Base-by-base conservation (phyloP, 2,888 invertebrate species). In the Flexamia atlantica region DNA sequence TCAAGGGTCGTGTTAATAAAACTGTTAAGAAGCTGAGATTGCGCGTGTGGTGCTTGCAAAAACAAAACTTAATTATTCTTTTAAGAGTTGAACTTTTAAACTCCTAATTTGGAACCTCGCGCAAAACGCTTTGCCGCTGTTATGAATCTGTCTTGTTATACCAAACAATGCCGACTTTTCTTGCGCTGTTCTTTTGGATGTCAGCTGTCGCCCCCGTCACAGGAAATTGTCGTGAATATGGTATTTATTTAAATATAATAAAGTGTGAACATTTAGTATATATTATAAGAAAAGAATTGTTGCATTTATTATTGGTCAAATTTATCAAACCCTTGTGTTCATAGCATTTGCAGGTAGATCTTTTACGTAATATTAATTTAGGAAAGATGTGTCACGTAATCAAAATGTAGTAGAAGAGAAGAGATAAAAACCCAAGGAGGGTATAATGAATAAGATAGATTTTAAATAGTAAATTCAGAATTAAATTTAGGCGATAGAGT, bases 61-160 rank as follows among this genome's bases (percentile, higher is more conserved):
- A 25, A 30, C 28, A 64, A 64, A 64, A 64, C 64, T 64, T 64
- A 64, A 64, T 64, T 28, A 64, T 64, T 64, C 64, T 20, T 64
- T 64, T 30, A 64, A 64, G 30, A 64, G 64, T 64, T 64, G 25
- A 64, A 64, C 64, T 64, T 64, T 64, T 64, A 64, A 64, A 64
- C 64, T 28, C 64, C 64, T 64, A 64, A 28, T 64, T 64, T 64
- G 64, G 64, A 64, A 28, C 10, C 64, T 64, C 64, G 30, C 64
- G 64, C 30, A 64, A 64, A 64, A 28, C 64, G 64, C 17, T 64
- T 64, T 14, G 64, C 64, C 64, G 20, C 64, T 28, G 25, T 53
- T 23, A 23, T 53, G 53, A 53, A 23, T 53, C 53, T 53, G 53
- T 53, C 53, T 53, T 53, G 53, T 53, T 53, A 53, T 12, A 53